phyloP scores from a whole-genome alignment of 1,140 invertebrate genomes.

The Wasmannia auropunctata region DNA sequence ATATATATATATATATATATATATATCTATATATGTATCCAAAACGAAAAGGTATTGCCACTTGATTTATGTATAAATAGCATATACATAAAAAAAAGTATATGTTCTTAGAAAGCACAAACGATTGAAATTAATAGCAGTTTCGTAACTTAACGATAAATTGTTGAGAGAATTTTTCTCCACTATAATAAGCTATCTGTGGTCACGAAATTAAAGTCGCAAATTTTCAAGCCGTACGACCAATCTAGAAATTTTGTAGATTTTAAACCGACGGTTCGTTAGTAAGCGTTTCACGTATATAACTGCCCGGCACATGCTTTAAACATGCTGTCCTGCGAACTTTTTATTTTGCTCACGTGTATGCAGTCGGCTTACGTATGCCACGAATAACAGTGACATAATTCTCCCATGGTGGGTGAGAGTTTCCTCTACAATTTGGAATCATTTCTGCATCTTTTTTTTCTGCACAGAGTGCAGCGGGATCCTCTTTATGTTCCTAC shows the following conservation, averaged over 20 bases:
- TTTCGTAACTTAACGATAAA: not conserved
- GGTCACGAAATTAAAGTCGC: not conserved
- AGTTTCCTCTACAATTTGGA: conserved; percentile 54
- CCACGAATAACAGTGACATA: conserved; percentile 62
- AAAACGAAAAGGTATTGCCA: no score
- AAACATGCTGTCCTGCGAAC: conserved; percentile 61
- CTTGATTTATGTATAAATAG: no score
- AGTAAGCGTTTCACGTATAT: conserved; percentile 68
- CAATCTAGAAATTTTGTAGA: conserved; percentile 37
- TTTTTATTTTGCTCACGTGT: conserved; percentile 71
- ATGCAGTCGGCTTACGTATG: conserved; percentile 50
- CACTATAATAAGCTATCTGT: not conserved
- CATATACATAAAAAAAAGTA: not conserved
- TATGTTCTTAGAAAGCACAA: not conserved
- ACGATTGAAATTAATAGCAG: not conserved
- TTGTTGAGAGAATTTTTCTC: not conserved
- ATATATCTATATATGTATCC: no score
- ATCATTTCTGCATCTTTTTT: conserved; percentile 49
- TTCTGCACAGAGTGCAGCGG: not conserved
- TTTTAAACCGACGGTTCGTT: conserved; percentile 61
- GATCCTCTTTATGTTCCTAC: not conserved
- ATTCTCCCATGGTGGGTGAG: conserved; percentile 49
- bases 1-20: not conserved
- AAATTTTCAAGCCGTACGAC: conserved; percentile 25
- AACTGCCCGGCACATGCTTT: conserved; percentile 60